Evolutionary conservation across 2,888 invertebrate species (phyloP).

Genomic region (Hydraecia micacea): DNA sequence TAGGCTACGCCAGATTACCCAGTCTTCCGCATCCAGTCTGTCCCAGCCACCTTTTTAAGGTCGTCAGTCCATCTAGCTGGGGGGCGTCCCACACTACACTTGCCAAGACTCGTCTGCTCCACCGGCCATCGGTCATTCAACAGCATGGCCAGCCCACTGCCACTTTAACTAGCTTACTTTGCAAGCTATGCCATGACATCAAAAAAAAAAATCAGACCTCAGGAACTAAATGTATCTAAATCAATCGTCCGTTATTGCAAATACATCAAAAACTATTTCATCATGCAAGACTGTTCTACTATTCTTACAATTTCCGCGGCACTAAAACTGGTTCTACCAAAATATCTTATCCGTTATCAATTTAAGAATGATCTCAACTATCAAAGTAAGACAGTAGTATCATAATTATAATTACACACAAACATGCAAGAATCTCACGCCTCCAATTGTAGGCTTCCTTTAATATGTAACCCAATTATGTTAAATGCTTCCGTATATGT

Average conservation of each 20-base stretch:
- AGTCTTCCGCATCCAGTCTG: too few species aligned
- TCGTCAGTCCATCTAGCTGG: too few species aligned
- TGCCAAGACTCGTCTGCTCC: too few species aligned
- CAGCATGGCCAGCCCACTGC: too few species aligned
- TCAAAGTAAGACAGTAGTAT: conserved; percentile 26
- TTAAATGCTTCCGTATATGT: conserved; percentile 38
- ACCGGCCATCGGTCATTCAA: too few species aligned
- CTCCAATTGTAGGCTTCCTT: conserved; percentile 12
- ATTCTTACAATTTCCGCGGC: not conserved
- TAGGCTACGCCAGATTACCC: too few species aligned
- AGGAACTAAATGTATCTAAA: not conserved
- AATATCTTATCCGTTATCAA: conserved; percentile 1
- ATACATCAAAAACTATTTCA: not conserved
- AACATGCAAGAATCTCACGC: conserved; percentile 37
- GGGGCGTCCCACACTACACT: too few species aligned
- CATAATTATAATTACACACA: conserved; percentile 26
- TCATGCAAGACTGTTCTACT: not conserved
- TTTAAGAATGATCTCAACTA: conserved; percentile 6
- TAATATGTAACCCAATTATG: conserved; percentile 28
- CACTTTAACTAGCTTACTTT: too few species aligned
- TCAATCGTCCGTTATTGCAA: not conserved
- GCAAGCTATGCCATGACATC: too few species aligned
- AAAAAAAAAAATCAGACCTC: not conserved
- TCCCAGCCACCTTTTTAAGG: too few species aligned
- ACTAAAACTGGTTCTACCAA: not conserved